phyloP scores from a whole-genome alignment of 1,140 invertebrate genomes.

The Caenorhabditis elegans region WBcel235 BX284606.5:8665001-8665500 shows the following conservation, averaged over 20 bases:
- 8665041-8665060: slow-evolving; percentile 47
- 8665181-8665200: slow-evolving; percentile 39
- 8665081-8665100: slow-evolving; percentile 30
- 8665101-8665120: background rate
- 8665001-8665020: slow-evolving; percentile 46
- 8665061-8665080: slow-evolving; percentile 31
- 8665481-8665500: slow-evolving; percentile 34
- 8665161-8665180: background rate
- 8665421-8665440: background rate
- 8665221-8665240: slow-evolving; percentile 29
- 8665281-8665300: slow-evolving; percentile 25
- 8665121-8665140: background rate
- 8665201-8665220: slow-evolving; percentile 31
- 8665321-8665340: slow-evolving; percentile 22
- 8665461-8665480: slow-evolving; percentile 5
- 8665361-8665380: background rate
- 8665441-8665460: slow-evolving; percentile 6
- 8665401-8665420: slow-evolving; percentile 1
- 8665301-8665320: slow-evolving; percentile 35
- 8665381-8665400: background rate
- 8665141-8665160: slow-evolving; percentile 33
- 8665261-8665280: slow-evolving; percentile 17
- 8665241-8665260: slow-evolving; percentile 36
- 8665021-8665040: slow-evolving; percentile 49
- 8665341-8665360: slow-evolving; percentile 18